Evolutionary conservation across 2,888 invertebrate genomes (phyloP).

Genomic region (Chrysolina americana): DNA sequence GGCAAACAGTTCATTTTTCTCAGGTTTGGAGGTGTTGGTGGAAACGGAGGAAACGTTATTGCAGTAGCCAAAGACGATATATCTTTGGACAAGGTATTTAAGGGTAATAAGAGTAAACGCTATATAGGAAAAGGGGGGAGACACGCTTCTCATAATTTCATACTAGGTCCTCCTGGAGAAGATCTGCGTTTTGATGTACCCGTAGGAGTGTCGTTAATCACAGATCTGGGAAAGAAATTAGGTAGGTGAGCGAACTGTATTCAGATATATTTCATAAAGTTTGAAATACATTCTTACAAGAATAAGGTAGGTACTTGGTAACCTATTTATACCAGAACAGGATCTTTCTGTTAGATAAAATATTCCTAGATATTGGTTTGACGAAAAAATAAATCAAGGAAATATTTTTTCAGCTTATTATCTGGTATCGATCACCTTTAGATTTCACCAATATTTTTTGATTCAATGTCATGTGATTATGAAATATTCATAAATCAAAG

Average conservation of each 20-base stretch:
- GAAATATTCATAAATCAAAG: too few relatives aligned
- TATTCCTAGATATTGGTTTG: too few relatives aligned
- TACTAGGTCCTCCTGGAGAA: conserved; percentile 82
- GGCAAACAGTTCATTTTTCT: conserved; percentile 59
- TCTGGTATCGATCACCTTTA: too few relatives aligned
- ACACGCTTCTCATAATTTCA: conserved; percentile 81
- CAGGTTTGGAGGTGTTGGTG: conserved; percentile 91
- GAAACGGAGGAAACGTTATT: conserved; percentile 90
- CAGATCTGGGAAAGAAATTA: conserved; percentile 77
- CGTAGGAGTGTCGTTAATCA: conserved; percentile 82
- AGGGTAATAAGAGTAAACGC: conserved; percentile 73
- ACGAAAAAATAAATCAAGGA: too few relatives aligned
- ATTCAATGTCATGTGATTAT: too few relatives aligned
- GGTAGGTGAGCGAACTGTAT: conserved; percentile 68
- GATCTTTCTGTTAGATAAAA: too few relatives aligned
- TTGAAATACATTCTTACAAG: too few relatives aligned
- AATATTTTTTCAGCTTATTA: too few relatives aligned
- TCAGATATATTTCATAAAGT: not conserved
- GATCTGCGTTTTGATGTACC: conserved; percentile 85
- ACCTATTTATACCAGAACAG: too few relatives aligned
- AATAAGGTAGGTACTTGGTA: too few relatives aligned
- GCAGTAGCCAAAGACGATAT: conserved; percentile 78
- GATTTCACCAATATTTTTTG: too few relatives aligned
- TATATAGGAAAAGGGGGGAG: conserved; percentile 80
- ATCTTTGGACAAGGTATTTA: conserved; percentile 72